Conservation (phyloP, 2,797 vertebrate species). For the Pachyuromys duprasi region DNA sequence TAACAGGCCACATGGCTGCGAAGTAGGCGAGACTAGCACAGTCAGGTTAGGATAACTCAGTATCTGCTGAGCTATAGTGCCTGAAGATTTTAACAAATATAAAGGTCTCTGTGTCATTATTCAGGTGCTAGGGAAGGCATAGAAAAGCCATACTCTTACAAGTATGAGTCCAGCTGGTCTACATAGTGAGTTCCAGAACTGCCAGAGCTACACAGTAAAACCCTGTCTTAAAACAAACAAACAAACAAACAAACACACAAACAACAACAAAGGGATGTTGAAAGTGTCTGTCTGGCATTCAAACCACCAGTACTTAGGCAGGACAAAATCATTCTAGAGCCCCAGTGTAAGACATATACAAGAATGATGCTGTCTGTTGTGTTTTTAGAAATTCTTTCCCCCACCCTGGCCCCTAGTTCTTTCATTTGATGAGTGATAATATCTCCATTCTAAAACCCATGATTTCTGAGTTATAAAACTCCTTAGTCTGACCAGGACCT, state of each 20-base stretch:
- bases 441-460: background rate
- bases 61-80: too few relatives aligned
- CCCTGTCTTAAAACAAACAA: background rate
- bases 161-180: background rate
- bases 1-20: too few relatives aligned
- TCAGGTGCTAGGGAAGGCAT: too few relatives aligned
- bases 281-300: background rate
- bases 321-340: background rate
- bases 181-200: background rate
- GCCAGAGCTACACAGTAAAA: background rate
- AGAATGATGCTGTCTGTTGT: background rate
- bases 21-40: too few relatives aligned
- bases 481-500: background rate
- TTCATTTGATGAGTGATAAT: background rate
- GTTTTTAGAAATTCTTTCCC: background rate
- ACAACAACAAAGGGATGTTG: background rate
- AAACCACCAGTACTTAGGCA: background rate
- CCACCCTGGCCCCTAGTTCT: too few relatives aligned
- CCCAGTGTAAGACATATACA: background rate
- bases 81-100: too few relatives aligned
- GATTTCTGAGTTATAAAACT: background rate
- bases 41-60: too few relatives aligned
- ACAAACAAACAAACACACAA: background rate
- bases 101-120: too few relatives aligned
- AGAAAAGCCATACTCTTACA: too few relatives aligned